Percentiles rank a stretch among this genome's conserved stretches.
phyloP scores from a whole-genome alignment of 2,888 invertebrate genomes.

The Eristalinus sepulchralis region DNA sequence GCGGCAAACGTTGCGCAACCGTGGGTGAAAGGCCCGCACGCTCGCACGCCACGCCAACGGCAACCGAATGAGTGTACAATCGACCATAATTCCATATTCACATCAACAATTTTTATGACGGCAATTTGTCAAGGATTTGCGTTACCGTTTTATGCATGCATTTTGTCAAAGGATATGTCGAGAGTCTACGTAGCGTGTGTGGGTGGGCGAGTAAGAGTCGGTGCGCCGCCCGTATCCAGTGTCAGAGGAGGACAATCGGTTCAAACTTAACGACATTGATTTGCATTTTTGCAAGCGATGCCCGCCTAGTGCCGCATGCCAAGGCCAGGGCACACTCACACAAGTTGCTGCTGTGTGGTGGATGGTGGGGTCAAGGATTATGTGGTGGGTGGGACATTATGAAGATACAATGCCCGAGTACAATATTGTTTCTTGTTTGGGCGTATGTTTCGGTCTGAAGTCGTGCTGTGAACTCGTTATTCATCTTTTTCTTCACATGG shows the following conservation, averaged over 20 bases:
- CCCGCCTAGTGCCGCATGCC: not conserved
- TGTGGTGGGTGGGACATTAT: conserved; percentile 23
- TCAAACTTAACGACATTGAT: conserved; percentile 63
- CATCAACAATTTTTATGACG: conserved; percentile 72
- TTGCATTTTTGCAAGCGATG: conserved; percentile 54
- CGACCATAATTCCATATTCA: conserved; percentile 68
- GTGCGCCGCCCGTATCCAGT: conserved; percentile 12
- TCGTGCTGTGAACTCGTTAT: conserved; percentile 30
- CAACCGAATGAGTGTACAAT: conserved; percentile 63
- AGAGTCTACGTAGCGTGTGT: not conserved
- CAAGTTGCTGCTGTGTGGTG: conserved; percentile 25
- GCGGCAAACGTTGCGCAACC: not conserved
- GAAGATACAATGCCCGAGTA: conserved; percentile 18
- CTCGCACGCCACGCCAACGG: conserved; percentile 11
- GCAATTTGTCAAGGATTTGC: conserved; percentile 73
- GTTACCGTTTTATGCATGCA: conserved; percentile 58
- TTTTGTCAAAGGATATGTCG: conserved; percentile 54
- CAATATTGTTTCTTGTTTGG: conserved; percentile 55
- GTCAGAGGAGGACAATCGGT: conserved; percentile 38
- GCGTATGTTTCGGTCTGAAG: conserved; percentile 41
- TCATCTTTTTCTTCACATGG: not conserved
- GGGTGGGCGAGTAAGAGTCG: conserved; percentile 2
- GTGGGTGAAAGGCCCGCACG: not conserved
- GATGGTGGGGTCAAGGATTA: conserved; percentile 16
- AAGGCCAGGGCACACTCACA: not conserved